A percentile compares a stretch with the other conserved stretches of the same genome.
Conservation (phyloP, 1,140 invertebrate genomes). For the Zaprionus ornatus region DNA sequence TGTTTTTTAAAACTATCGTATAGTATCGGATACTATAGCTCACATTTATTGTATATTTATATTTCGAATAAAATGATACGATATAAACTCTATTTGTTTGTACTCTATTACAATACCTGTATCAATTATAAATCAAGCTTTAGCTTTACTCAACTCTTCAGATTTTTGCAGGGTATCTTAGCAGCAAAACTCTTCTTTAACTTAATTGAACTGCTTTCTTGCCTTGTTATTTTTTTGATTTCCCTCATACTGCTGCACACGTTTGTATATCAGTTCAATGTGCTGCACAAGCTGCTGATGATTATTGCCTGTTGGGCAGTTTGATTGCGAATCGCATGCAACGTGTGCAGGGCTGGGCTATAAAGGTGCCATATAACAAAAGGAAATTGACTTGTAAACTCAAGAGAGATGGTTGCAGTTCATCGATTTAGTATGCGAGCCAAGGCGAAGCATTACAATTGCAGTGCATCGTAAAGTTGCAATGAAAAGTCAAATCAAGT, state of each 20-base stretch:
- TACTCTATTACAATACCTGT: no score
- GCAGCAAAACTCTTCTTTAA: no score
- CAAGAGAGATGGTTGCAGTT: constrained; percentile 12
- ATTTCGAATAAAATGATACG: no score
- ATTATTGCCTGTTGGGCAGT: constrained; percentile 64
- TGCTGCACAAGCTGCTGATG: constrained; percentile 59
- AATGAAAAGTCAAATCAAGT: not conserved
- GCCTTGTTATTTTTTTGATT: constrained; percentile 46
- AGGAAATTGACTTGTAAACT: constrained; percentile 33
- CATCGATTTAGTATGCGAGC: constrained; percentile 8
- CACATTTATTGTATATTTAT: no score
- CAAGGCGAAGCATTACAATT: not conserved
- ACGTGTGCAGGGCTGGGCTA: not conserved
- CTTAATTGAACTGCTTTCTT: not conserved
- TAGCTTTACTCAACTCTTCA: no score
- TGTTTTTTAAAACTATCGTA: not conserved
- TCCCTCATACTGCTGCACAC: constrained; percentile 19
- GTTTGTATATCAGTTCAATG: constrained; percentile 28
- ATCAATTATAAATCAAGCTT: no score
- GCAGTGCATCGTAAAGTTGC: not conserved
- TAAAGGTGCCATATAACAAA: constrained; percentile 25
- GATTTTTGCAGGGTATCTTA: not conserved
- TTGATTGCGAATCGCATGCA: constrained; percentile 45
- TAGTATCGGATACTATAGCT: not conserved
- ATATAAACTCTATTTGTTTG: no score